phyloP scores from a whole-genome alignment of 2,888 invertebrate genomes.

The Ametastegia equiseti region DNA sequence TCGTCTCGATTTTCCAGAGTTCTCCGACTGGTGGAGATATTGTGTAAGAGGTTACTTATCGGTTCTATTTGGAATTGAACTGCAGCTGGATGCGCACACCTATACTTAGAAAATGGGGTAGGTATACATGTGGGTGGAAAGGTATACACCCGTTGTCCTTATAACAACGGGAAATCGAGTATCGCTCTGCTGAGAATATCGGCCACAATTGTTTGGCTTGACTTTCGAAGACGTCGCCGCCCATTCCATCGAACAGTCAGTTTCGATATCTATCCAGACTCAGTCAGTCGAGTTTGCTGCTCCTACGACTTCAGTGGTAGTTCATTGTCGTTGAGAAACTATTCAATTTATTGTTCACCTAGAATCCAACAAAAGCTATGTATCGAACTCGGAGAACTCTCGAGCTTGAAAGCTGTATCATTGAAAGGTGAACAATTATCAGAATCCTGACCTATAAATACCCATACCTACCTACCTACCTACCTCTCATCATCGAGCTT shows the following conservation, averaged over 20 bases:
- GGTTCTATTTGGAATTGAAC: slow-evolving; percentile 27
- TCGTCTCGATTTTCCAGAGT: neutral
- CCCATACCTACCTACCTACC: neutral
- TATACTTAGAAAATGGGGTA: no score
- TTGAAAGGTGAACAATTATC: slow-evolving; percentile 30
- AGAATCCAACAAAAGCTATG: neutral
- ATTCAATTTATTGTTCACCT: slow-evolving; percentile 41
- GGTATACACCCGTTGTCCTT: neutral
- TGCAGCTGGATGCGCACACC: neutral
- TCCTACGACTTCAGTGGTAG: slow-evolving; percentile 11
- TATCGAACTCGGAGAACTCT: slow-evolving; percentile 11
- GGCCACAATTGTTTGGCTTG: slow-evolving; percentile 38
- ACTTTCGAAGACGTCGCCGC: slow-evolving; percentile 44
- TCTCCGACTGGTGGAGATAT: neutral
- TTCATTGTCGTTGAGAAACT: slow-evolving; percentile 43
- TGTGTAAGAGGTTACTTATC: slow-evolving; percentile 15
- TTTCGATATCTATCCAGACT: slow-evolving; percentile 33
- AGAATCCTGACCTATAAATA: neutral
- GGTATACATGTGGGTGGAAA: neutral
- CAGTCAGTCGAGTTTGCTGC: slow-evolving; percentile 20
- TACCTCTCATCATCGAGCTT: neutral
- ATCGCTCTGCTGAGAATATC: slow-evolving; percentile 35
- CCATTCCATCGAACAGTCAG: slow-evolving; percentile 3
- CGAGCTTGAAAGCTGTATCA: slow-evolving; percentile 2
- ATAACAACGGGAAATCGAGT: slow-evolving; percentile 34